A percentile compares a stretch with the other conserved stretches of the same genome.
Evolutionary conservation across 2,888 invertebrate genomes (phyloP).

Genomic region (Linhomoeus sp.): DNA sequence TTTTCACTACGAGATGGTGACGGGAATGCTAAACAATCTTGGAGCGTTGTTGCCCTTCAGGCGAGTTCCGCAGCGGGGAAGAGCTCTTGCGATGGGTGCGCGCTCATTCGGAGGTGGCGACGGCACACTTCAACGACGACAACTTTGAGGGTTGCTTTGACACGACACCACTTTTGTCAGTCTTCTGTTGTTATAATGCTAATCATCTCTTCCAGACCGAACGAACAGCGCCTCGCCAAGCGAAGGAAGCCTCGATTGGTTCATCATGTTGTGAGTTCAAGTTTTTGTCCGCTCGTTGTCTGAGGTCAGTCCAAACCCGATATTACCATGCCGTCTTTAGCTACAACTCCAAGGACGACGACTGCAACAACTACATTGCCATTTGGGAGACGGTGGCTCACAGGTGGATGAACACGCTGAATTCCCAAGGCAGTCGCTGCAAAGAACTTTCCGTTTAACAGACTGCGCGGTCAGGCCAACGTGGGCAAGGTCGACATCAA

Average conservation of each 20-base stretch:
- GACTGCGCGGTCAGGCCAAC: conserved; percentile 24
- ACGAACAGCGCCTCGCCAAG: conserved; percentile 22
- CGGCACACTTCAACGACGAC: conserved; percentile 23
- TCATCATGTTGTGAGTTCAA: conserved; percentile 26
- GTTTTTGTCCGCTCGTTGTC: background rate
- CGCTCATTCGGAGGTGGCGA: conserved; percentile 23
- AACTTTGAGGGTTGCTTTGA: conserved; percentile 19
- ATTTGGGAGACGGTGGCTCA: conserved; percentile 27
- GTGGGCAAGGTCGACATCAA: conserved; percentile 23
- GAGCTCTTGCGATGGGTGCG: conserved; percentile 22
- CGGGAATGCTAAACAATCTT: background rate
- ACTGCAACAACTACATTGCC: conserved; percentile 23
- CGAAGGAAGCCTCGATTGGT: conserved; percentile 25
- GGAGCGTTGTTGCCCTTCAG: conserved; percentile 7
- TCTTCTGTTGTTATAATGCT: too few relatives aligned
- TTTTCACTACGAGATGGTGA: background rate
- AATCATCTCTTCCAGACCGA: conserved; percentile 2
- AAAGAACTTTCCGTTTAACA: conserved; percentile 1
- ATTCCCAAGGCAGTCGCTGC: background rate
- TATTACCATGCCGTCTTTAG: conserved; percentile 9
- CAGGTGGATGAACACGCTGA: conserved; percentile 11
- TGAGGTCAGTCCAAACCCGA: background rate
- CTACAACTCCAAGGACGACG: conserved; percentile 23
- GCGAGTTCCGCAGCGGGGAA: conserved; percentile 25
- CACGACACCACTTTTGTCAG: too few relatives aligned